Base-by-base conservation (phyloP, 1,140 invertebrate genomes). In the Procambarus clarkii region DNA sequence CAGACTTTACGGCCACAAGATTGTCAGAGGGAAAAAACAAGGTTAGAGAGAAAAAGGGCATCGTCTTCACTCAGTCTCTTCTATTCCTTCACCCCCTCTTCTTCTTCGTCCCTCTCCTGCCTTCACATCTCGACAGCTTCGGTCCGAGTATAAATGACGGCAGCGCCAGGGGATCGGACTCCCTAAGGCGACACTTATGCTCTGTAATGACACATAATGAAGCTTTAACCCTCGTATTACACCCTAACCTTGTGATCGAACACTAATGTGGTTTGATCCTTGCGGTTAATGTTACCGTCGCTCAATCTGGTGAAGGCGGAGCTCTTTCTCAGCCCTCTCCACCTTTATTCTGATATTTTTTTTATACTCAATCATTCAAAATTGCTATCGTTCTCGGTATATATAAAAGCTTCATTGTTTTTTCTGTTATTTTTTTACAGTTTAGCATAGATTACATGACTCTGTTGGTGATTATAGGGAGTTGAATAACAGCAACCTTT, bases 131-230 rank as follows among this genome's bases (percentile, higher is more conserved):
- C 34, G 24, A 21, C 15, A 21, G 46, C 34, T 15, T 13, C 76
- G 4, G 78, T 9, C 24, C 44, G 15, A 48, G 78, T 79, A 48
- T 48, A 79, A 79, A 45, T 79, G 78, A 79, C 34, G 34, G 34
- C 34, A 34, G 0, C 1, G 34, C 34, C 34, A 34, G 21, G 48
- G 78, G 78, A 79, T 48, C 48, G 78, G 50, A 15, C 45, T 79
- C 78, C 78, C 45, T 18, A 50, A 24, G 78, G 78, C 45, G 78
- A 79, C 78, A 79, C 78, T 79, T 79, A 79, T 79, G 48, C 78
- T 79, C 78, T 48, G 21, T 79, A 79, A 79, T 79, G 45, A 45
- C 78, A 79, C 78, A 79, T 79, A 79, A 79, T 79, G 78, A 79
- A 79, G 78, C 78, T 79, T 45, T 18, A 34, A 79, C 21, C 78